Evolutionary conservation across 2,888 invertebrate genomes (phyloP), one percentile per base, ranked within the genome.

Genomic region (Phymatocera aterrima): DNA sequence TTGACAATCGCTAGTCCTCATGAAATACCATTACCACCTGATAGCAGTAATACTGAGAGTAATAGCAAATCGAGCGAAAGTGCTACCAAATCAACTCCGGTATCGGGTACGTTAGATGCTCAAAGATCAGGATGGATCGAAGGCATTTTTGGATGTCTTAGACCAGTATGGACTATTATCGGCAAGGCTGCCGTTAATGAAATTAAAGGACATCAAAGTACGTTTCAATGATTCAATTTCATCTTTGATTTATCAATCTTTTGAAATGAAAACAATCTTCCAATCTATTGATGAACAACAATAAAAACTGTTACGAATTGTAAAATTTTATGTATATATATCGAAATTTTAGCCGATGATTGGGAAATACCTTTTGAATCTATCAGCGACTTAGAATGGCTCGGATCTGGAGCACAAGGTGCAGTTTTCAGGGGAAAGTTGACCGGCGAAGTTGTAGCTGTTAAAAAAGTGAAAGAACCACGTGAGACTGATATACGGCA

Each of bases 291-390:
- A 31, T 57, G 18, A n/a, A 34, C 24, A 64, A 65, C 12, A 0
- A 10, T 40, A 1, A 64, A 18, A 4, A 18, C 6, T 51, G 10
- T 3, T 10, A 18, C 0, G 24, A 51, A 1, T 51, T 21, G 10
- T 48, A 57, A 28, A 24, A 12, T 54, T 46, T 10, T 48, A 43
- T 51, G 37, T 51, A n/a, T n/a, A n/a, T n/a, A n/a, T n/a, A n/a
- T n/a, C n/a, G n/a, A 31, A 78, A 70, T 83, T 82, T 80, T 85
- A 92, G 87, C 91, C 91, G 97, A 97, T 91, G 95, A 96, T 84
- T 99, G 99, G 99, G 98, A 98, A 91, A 97, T 99, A 81, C 96
- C 97, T 0, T 98, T 98, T 91, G 98, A 98, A 88, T 93, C 94
- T 21, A 97, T 99, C 82, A 95, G 94, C 77, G 96, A 98, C 85